phyloP scores from a whole-genome alignment of 2,113 vertebrate species.

The Leuciscus idus region DNA sequence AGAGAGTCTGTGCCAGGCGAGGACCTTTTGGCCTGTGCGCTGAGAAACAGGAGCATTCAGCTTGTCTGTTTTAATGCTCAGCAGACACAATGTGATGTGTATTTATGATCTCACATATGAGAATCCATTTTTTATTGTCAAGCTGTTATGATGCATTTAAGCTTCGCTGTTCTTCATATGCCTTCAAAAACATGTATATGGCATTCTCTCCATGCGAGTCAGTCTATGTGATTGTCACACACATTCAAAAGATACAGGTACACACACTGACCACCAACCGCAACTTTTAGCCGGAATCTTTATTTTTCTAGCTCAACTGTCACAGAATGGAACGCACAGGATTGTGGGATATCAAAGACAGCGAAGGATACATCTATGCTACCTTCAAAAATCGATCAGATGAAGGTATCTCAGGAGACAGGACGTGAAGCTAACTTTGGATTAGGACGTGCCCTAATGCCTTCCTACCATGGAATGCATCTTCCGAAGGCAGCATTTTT shows the following conservation, averaged over 20 bases:
- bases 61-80: neutral
- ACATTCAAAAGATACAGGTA: neutral
- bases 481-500: too few species aligned
- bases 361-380: too few species aligned
- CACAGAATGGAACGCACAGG: too few species aligned
- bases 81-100: neutral
- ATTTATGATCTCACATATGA: neutral
- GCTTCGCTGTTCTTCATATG: neutral
- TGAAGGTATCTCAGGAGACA: too few species aligned
- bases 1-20: neutral
- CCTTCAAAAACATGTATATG: neutral
- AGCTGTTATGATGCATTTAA: neutral
- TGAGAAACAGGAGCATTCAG: neutral
- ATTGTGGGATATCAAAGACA: too few species aligned
- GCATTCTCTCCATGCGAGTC: neutral
- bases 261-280: neutral
- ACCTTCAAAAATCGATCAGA: too few species aligned
- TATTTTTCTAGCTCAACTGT: too few species aligned
- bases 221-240: neutral
- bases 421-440: too few species aligned
- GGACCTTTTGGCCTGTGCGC: slow-evolving; percentile 1
- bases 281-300: too few species aligned
- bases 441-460: too few species aligned
- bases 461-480: too few species aligned
- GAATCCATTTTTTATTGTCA: neutral